phyloP scores from a whole-genome alignment of 2,797 vertebrate species.

The Cirrhinus mrigala region DNA sequence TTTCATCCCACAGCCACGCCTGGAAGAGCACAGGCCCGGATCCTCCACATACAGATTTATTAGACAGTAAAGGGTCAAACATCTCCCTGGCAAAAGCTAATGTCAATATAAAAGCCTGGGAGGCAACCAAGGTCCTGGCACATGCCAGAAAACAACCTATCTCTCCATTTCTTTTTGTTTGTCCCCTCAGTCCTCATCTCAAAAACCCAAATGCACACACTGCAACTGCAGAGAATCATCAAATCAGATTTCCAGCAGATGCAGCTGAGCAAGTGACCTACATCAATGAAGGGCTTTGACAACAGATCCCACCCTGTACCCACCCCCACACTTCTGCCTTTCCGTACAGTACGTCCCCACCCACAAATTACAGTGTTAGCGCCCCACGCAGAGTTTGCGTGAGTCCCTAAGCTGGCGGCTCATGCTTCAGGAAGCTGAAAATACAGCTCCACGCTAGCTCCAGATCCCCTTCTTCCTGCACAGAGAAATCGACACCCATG shows the following conservation, averaged over 20 bases:
- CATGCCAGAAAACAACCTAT: conserved; percentile 20
- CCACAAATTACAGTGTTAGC: conserved; percentile 33
- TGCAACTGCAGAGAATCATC: conserved; percentile 67
- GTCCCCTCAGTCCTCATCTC: not conserved
- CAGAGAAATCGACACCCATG: conserved; percentile 73
- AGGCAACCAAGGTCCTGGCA: conserved; percentile 26
- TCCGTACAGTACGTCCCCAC: conserved; percentile 62
- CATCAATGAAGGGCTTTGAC: conserved; percentile 79
- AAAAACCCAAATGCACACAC: conserved; percentile 48
- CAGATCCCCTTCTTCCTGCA: conserved; percentile 73
- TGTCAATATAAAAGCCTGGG: conserved; percentile 58
- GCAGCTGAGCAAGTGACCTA: conserved; percentile 81
- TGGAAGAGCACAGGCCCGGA: conserved; percentile 57
- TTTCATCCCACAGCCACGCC: conserved; percentile 67
- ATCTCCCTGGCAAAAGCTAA: conserved; percentile 59
- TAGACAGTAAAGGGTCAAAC: conserved; percentile 65
- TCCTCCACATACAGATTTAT: conserved; percentile 72
- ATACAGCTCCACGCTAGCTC: conserved; percentile 67
- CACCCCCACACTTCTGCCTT: conserved; percentile 70
- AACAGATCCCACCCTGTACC: conserved; percentile 67
- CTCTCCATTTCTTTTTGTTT: conserved; percentile 21
- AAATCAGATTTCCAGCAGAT: conserved; percentile 79
- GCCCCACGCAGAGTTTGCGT: conserved; percentile 46
- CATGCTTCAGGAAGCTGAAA: conserved; percentile 61
- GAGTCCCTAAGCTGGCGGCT: conserved; percentile 57